Base-by-base conservation (phyloP, 2,888 invertebrate genomes). In the Yponomeuta malinellus region DNA sequence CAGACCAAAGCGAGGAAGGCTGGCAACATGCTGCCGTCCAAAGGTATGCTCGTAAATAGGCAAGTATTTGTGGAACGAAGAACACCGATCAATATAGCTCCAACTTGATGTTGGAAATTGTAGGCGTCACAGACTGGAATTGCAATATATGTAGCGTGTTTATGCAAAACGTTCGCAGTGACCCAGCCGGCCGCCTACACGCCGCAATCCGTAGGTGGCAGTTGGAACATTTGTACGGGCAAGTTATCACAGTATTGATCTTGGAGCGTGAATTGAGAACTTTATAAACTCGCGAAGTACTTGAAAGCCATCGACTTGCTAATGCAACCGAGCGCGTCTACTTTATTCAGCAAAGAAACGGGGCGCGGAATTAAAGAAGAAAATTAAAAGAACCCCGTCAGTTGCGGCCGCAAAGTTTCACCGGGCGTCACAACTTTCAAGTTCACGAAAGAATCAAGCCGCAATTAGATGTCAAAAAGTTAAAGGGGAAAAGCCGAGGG, bases 1-100 rank as follows among this genome's bases (percentile, higher is more conserved):
- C 77, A 74, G 80, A 78, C 75, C 72, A 73, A 72, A 73, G 69
- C 69, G 69, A 63, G 63, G 69, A 37, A 69, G 33, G n/a, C 63
- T 15, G 6, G 37, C 63, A 33, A 63, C 33, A 23, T 69, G 15
- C n/a, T 63, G 63, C 63, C 69, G 33, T 63, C 63, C 37, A 63
- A 33, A 37, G 69, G 63, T 33, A 33, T 9, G n/a, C 63, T 69
- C 43, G 63, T 69, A 69, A 69, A 69, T 69, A 63, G n/a, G 37
- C 69, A 37, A 69, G 5, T 15, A 15, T 59, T 59, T 15, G 10
- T 59, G 52, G 43, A 43, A 43, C 6, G 1, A 43, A 43, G 43
- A 43, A 43, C 5, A 43, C 9, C 43, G 43, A 43, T 43, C 43
- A 6, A 43, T 59, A 15, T 59, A 59, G 52, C 15, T 15, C 52